Conservation (phyloP, 1,140 invertebrate species). For the Drosophila busckii region DNA sequence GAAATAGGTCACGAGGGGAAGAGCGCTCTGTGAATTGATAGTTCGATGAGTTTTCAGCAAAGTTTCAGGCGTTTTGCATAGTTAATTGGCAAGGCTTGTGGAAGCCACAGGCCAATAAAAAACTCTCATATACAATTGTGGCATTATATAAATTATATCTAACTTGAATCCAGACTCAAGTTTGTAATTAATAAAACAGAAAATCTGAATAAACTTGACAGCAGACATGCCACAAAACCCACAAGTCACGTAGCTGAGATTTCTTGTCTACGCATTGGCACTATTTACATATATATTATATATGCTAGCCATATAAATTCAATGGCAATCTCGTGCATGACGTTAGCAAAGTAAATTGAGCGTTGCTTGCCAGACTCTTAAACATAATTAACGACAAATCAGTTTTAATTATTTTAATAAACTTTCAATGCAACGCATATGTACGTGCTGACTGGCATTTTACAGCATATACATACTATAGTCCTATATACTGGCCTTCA, state of each 20-base stretch:
- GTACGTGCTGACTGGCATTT: conserved; percentile 46
- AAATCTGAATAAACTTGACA: conserved; percentile 4
- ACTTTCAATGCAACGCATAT: conserved; percentile 34
- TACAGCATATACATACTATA: conserved; percentile 26
- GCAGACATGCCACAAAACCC: conserved; percentile 4
- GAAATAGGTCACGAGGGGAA: background rate
- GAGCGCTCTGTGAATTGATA: conserved; percentile 9
- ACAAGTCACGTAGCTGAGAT: conserved; percentile 51
- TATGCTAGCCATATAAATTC: too few relatives aligned
- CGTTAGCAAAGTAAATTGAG: conserved; percentile 38
- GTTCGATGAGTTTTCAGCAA: conserved; percentile 29
- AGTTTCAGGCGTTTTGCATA: conserved; percentile 10
- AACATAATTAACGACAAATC: conserved; percentile 53
- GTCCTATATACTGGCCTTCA: background rate
- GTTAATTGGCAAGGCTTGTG: conserved; percentile 23
- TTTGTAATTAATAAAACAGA: conserved; percentile 17
- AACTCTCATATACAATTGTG: conserved; percentile 1
- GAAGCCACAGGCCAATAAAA: background rate
- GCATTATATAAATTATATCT: too few relatives aligned
- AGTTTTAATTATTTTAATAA: conserved; percentile 73
- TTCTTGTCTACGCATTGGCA: conserved; percentile 42
- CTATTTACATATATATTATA: conserved; percentile 32
- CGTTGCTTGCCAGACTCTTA: conserved; percentile 5
- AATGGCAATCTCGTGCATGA: conserved; percentile 55
- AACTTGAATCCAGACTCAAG: background rate